Evolutionary conservation across 2,797 vertebrate species (phyloP), one percentile per base, ranked within the genome.

Genomic region (Staurois parvus): DNA sequence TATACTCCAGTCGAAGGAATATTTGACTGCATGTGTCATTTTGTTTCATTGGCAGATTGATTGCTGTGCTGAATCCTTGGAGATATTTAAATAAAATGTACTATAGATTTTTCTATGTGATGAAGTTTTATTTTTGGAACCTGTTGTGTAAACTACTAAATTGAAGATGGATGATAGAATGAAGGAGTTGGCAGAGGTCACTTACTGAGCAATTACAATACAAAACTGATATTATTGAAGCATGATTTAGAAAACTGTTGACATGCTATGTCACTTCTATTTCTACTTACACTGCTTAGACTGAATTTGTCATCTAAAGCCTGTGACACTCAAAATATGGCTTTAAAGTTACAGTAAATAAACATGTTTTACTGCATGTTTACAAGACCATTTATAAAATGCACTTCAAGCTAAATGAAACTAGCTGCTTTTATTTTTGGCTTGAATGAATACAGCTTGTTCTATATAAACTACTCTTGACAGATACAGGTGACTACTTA

Each of bases 141-240:
- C 28, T 17, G 37, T 70, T 80, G 64, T 66, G 13, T 66, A 66
- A 66, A 80, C 67, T 52, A 17, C 32, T 70, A 70, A 21, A 69
- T 24, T 21, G 11, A 80, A 80, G 66, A 70, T 70, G 66, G 45
- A 79, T 79, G 40, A 30, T 28, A 79, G 77, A 48, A 70, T 52
- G 40, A 56, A 80, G 26, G 45, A 15, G 26, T 12, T 56, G 66
- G n/a, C 67, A 56, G 45, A 32, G 77, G 77, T 69, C 77, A 70
- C 67, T 32, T 68, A 52, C 78, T 79, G 64, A 70, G 42, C 45
- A 45, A 80, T 69, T 70, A 70, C 67, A 70, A 21, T 70, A 70
- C 37, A 70, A 80, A 79, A 80, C 40, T 80, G 28, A 80, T 67
- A 69, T 30, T 80, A 70, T 80, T 80, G 68, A 79, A 80, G 42